Percentiles rank a stretch among this genome's conserved stretches.
Conservation (phyloP, 2,888 invertebrate genomes). For the Xestoiulus laeticollis region DNA sequence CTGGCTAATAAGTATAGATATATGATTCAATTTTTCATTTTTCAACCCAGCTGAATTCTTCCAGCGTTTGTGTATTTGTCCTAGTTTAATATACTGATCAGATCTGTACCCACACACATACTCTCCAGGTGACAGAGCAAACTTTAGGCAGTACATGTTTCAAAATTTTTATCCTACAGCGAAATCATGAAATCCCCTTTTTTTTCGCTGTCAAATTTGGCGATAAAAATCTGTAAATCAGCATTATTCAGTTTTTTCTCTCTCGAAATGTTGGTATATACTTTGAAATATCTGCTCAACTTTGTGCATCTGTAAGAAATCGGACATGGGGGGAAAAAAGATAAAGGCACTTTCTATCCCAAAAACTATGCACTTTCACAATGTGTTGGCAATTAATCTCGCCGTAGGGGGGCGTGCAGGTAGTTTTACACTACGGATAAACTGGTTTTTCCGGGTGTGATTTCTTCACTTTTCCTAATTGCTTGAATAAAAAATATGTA, state of each 20-base stretch:
- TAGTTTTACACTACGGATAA: conserved; percentile 1
- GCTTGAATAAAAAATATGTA: conserved; percentile 45
- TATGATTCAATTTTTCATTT: conserved; percentile 17
- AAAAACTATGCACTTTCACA: conserved; percentile 44
- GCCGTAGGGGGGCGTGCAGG: conserved; percentile 44
- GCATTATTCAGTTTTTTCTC: conserved; percentile 9
- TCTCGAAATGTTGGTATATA: conserved; percentile 17
- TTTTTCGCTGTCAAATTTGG: background rate
- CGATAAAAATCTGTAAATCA: conserved; percentile 31
- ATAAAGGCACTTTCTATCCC: background rate
- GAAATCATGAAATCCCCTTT: conserved; percentile 36
- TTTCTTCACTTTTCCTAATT: conserved; percentile 54
- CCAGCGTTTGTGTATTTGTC: conserved; percentile 31
- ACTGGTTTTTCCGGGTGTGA: conserved; percentile 53
- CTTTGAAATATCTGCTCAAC: conserved; percentile 30
- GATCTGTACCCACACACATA: conserved; percentile 35
- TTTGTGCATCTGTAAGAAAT: background rate
- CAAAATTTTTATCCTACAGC: background rate
- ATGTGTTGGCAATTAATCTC: conserved; percentile 53
- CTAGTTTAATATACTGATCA: background rate
- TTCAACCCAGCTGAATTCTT: conserved; percentile 25
- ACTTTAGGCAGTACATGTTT: conserved; percentile 21
- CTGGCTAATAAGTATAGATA: conserved; percentile 9
- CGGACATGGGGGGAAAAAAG: conserved; percentile 6
- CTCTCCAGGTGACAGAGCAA: conserved; percentile 16